These are phyloP conservation scores for Sebastes wilsoni DNA, from an alignment of 2,797 vertebrate species.

Conservation along the genomic window DNA sequence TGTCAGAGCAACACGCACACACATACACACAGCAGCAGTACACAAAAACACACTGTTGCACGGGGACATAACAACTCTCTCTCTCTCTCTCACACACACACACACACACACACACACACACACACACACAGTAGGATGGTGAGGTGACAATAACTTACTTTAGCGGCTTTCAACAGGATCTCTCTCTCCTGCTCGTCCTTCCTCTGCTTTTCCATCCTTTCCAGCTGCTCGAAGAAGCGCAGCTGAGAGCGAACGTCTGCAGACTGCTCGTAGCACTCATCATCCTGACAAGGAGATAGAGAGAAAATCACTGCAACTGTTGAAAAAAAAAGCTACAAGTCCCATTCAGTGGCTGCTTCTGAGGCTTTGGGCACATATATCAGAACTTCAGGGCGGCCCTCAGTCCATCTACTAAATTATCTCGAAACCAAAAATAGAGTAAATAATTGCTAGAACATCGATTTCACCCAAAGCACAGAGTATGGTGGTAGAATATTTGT, in stretches of 20 bases:
- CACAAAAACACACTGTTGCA: conserved; percentile 49
- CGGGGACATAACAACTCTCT: conserved; percentile 20
- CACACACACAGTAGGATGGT: background rate
- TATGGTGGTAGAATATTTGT: background rate
- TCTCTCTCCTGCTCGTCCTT: conserved; percentile 92
- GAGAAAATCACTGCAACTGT: conserved; percentile 30
- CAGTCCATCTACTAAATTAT: background rate
- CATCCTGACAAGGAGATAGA: conserved; percentile 79
- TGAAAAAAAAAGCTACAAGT: background rate
- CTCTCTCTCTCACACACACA: background rate
- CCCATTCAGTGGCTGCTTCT: background rate
- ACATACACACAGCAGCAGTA: conserved; percentile 29
- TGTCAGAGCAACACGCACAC: conserved; percentile 56
- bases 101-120: background rate
- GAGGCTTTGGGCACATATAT: background rate
- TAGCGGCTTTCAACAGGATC: conserved; percentile 90
- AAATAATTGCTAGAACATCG: background rate
- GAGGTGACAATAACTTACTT: conserved; percentile 78
- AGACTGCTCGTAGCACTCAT: conserved; percentile 86
- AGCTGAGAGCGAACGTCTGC: conserved; percentile 89
- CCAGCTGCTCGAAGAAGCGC: conserved; percentile 91
- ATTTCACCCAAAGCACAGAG: background rate
- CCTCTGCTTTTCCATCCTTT: conserved; percentile 90
- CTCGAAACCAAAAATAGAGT: background rate
- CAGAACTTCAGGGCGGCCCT: background rate